These are phyloP conservation scores for Melopsittacus undulatus DNA, from an alignment of 2,797 vertebrate species.

Conservation along the genomic window DNA sequence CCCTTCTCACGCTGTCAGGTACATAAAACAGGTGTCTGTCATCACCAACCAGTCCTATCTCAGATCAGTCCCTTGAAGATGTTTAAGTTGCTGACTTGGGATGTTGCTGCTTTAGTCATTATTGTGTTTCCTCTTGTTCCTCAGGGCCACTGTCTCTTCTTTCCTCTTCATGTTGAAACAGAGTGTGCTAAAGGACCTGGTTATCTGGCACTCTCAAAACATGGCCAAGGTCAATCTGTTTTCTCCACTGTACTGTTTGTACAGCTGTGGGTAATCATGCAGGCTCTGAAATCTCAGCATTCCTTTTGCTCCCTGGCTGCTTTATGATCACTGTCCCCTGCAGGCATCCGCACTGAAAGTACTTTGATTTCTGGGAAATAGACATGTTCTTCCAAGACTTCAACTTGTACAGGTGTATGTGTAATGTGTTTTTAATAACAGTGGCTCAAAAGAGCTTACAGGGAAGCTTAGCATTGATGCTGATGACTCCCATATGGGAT, in stretches of 20 bases:
- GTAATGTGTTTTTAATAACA: conserved; percentile 14
- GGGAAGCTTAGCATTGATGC: neutral
- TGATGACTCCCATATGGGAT: conserved; percentile 34
- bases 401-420: conserved; percentile 43
- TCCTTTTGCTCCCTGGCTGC: conserved; percentile 52
- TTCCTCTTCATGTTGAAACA: conserved; percentile 46
- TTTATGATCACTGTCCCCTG: conserved; percentile 13
- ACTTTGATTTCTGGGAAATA: conserved; percentile 34
- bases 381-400: conserved; percentile 20
- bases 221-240: conserved; percentile 66
- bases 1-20: neutral
- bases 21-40: neutral
- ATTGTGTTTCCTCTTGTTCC: neutral
- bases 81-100: neutral
- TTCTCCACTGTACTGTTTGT: conserved; percentile 62
- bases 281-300: conserved; percentile 62
- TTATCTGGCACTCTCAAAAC: conserved; percentile 64
- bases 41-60: neutral
- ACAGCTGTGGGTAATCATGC: conserved; percentile 64
- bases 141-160: neutral
- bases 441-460: conserved; percentile 36
- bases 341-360: neutral
- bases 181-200: conserved; percentile 37
- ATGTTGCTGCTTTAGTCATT: conserved; percentile 10
- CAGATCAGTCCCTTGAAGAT: neutral